Conservation (phyloP, 2,113 vertebrate genomes). For the Pedetes capensis region DNA sequence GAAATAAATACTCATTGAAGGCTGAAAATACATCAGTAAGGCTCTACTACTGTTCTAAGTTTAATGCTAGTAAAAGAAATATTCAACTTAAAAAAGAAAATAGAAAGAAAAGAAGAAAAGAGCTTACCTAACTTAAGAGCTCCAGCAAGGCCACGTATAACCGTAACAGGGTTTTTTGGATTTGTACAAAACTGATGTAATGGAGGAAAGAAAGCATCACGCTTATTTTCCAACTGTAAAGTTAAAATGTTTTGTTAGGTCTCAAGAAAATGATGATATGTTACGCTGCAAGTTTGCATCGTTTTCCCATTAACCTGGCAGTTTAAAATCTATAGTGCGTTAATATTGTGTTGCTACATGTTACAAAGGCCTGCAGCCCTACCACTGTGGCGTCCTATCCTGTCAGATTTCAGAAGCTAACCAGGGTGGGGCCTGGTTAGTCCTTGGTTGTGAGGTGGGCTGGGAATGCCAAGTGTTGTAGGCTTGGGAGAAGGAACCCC, state of each 20-base stretch:
- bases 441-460: no score
- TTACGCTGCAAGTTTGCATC: not conserved
- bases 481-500: no score
- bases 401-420: no score
- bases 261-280: slow-evolving; percentile 15
- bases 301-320: not conserved
- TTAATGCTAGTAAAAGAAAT: not conserved
- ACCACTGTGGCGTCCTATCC: no score
- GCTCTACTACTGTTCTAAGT: not conserved
- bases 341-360: not conserved
- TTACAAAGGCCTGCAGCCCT: no score
- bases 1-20: not conserved
- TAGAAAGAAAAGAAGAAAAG: no score
- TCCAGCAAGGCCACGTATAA: slow-evolving; percentile 99
- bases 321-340: not conserved
- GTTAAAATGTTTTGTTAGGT: slow-evolving; percentile 76
- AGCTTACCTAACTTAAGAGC: slow-evolving; percentile 79
- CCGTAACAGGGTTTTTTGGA: slow-evolving; percentile 98
- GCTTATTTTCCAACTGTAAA: slow-evolving; percentile 97
- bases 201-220: slow-evolving; percentile 98
- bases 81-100: not conserved
- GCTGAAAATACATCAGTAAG: not conserved
- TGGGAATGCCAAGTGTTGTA: no score
- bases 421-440: no score
- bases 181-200: slow-evolving; percentile 99